Conservation (phyloP, 2,888 invertebrate genomes). For the Sesia bembeciformis region DNA sequence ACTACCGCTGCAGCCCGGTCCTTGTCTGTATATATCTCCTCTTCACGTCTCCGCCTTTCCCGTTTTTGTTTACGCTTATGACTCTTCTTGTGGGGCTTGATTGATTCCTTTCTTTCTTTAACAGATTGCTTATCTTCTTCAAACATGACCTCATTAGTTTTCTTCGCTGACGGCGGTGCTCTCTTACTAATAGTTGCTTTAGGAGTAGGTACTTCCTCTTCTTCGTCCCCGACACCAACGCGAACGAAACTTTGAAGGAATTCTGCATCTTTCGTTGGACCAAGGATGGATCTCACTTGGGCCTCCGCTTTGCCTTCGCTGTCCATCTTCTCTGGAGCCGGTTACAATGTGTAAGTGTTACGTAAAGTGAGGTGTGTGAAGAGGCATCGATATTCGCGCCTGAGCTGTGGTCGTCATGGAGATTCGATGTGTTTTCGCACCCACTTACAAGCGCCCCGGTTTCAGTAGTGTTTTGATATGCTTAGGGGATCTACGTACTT, state of each 20-base stretch:
- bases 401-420: constrained; percentile 55
- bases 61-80: constrained; percentile 48
- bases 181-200: constrained; percentile 62
- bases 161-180: constrained; percentile 42
- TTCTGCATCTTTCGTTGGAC: constrained; percentile 81
- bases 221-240: constrained; percentile 76
- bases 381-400: constrained; percentile 62
- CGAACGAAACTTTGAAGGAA: constrained; percentile 86
- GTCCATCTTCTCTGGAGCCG: constrained; percentile 18
- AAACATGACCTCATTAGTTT: constrained; percentile 26
- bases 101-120: constrained; percentile 47
- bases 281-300: constrained; percentile 76
- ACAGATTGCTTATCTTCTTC: constrained; percentile 41
- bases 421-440: constrained; percentile 61
- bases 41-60: constrained; percentile 59
- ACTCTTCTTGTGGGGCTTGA: constrained; percentile 45
- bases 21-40: constrained; percentile 92
- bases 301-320: constrained; percentile 54
- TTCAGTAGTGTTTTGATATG: background rate
- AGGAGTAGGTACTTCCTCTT: constrained; percentile 56
- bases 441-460: constrained; percentile 22
- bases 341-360: constrained; percentile 20
- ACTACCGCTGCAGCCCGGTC: constrained; percentile 93
- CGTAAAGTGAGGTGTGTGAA: constrained; percentile 46
- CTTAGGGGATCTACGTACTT: background rate